Evolutionary conservation across 2,113 vertebrate genomes (phyloP).

Genomic region (Pongo abelii): DNA sequence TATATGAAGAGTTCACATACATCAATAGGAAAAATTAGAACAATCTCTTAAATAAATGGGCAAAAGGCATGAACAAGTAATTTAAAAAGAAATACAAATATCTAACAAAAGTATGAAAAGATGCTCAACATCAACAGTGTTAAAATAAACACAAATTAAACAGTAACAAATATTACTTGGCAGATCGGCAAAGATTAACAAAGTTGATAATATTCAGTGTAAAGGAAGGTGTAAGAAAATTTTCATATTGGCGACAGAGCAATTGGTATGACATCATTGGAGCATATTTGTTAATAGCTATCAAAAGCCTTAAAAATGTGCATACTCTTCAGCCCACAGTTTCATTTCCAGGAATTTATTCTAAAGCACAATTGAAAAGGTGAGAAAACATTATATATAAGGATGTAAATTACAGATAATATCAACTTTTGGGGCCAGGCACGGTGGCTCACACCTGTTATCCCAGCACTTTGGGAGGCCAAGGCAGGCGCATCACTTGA

Average conservation of each 20-base stretch:
- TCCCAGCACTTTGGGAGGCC: too few relatives aligned
- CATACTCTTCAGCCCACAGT: neutral
- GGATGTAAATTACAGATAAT: neutral
- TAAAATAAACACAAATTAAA: constrained; percentile 29
- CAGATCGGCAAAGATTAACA: neutral
- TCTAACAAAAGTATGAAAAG: neutral
- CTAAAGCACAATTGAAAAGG: neutral
- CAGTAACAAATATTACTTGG: neutral
- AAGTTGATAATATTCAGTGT: neutral
- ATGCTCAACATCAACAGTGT: neutral
- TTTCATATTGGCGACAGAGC: neutral
- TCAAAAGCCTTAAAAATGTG: constrained; percentile 12
- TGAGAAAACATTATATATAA: neutral
- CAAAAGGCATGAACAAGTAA: constrained; percentile 4
- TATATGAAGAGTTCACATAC: neutral
- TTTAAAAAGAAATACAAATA: constrained; percentile 15
- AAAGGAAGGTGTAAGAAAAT: neutral
- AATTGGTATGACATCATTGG: neutral
- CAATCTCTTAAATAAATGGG: constrained; percentile 9
- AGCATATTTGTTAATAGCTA: constrained; percentile 1
- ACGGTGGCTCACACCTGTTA: too few relatives aligned
- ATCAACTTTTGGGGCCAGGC: neutral
- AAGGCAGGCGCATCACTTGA: too few relatives aligned
- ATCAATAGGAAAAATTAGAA: constrained; percentile 12
- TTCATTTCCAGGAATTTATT: constrained; percentile 4